Evolutionary conservation across 2,888 invertebrate species (phyloP).

Genomic region (Eupithecia insigniata): DNA sequence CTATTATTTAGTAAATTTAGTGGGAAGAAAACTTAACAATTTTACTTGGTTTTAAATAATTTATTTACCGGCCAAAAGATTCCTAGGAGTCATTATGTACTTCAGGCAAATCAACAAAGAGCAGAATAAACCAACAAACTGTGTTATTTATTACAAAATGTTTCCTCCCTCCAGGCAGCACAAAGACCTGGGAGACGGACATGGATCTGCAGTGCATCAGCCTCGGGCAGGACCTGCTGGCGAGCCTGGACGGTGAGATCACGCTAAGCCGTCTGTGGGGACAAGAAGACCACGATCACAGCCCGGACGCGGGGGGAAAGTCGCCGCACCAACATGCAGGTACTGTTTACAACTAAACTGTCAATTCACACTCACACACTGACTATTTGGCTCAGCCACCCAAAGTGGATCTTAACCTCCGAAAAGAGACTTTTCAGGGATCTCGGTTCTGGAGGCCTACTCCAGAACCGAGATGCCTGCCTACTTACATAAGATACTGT

Average conservation of each 20-base stretch:
- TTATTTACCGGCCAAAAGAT: too few species aligned
- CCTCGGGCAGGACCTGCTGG: slow-evolving; percentile 85
- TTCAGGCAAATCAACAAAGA: not conserved
- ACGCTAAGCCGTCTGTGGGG: slow-evolving; percentile 79
- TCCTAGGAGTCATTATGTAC: too few species aligned
- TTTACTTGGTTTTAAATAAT: too few species aligned
- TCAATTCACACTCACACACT: not conserved
- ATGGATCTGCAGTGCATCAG: slow-evolving; percentile 86
- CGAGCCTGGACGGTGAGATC: slow-evolving; percentile 79
- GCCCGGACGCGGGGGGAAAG: slow-evolving; percentile 64
- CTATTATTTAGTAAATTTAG: too few species aligned
- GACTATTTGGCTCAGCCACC: not conserved
- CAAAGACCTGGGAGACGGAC: slow-evolving; percentile 85
- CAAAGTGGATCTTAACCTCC: not conserved
- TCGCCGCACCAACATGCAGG: slow-evolving; percentile 79
- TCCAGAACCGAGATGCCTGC: too few species aligned
- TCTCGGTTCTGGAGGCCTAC: too few species aligned
- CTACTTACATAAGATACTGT: too few species aligned
- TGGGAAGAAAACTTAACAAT: too few species aligned
- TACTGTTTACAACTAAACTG: slow-evolving; percentile 38
- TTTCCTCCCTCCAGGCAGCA: slow-evolving; percentile 59
- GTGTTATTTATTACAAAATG: not conserved
- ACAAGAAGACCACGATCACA: slow-evolving; percentile 64
- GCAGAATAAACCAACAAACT: not conserved
- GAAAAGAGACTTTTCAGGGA: not conserved